Conservation (phyloP, 2,797 vertebrate genomes). For the Megaceryle alcyon region DNA sequence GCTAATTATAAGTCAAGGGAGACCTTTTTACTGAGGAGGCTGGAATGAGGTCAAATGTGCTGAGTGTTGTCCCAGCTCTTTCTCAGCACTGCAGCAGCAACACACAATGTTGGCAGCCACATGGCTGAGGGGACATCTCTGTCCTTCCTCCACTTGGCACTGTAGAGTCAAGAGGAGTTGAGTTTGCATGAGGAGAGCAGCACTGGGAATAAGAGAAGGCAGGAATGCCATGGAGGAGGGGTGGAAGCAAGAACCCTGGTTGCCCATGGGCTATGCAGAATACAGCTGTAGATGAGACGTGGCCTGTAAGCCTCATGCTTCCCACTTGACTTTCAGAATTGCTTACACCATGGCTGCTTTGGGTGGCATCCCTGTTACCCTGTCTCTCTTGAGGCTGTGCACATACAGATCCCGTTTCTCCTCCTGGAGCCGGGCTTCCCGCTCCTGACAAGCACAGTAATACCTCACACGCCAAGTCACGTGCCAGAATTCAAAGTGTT, state of each 20-base stretch:
- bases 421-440: not conserved
- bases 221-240: fast-evolving
- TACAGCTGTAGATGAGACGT: not conserved
- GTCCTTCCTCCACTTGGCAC: not conserved
- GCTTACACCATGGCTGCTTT: not conserved
- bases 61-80: not conserved
- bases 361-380: not conserved
- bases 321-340: not conserved
- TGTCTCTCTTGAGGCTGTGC: not conserved
- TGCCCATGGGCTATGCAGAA: not conserved
- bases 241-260: not conserved
- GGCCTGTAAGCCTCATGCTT: not conserved
- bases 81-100: not conserved
- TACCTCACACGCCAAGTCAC: fast-evolving
- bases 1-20: not conserved
- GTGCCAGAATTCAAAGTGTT: not conserved
- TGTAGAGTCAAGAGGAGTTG: not conserved
- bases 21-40: not conserved
- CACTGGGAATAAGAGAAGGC: not conserved
- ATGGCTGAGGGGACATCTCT: not conserved
- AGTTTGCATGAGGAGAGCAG: not conserved
- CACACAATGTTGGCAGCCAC: not conserved
- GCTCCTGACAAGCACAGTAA: not conserved
- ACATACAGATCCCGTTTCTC: not conserved
- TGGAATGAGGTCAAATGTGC: not conserved